phyloP scores from a whole-genome alignment of 2,113 vertebrate species.

The Crocuta crocuta region DNA sequence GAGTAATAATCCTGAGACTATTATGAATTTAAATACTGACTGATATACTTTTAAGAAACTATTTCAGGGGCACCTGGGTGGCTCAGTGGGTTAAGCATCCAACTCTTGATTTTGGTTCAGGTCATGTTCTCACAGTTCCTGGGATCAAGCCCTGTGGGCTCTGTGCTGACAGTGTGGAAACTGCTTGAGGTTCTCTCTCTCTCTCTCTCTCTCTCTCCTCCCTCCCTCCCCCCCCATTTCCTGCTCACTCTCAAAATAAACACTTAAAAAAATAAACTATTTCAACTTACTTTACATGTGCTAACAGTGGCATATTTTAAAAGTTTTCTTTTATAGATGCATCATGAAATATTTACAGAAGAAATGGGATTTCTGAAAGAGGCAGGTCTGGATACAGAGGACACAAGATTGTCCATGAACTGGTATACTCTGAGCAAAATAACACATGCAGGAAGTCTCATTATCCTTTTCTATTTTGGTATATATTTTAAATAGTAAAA shows the following conservation, averaged over 20 bases:
- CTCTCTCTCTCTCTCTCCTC: no score
- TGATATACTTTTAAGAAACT: not conserved
- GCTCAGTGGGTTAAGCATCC: no score
- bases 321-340: not conserved
- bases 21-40: not conserved
- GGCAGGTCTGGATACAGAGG: not conserved
- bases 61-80: not conserved
- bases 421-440: not conserved
- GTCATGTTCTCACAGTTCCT: no score
- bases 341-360: slow-evolving; percentile 1
- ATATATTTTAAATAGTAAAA: not conserved
- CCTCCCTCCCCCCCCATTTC: no score
- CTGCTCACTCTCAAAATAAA: no score
- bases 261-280: not conserved
- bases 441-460: not conserved
- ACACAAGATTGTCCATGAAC: not conserved
- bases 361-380: not conserved
- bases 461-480: not conserved
- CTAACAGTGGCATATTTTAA: not conserved
- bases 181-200: no score
- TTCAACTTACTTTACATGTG: not conserved
- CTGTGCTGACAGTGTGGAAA: no score
- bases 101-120: no score
- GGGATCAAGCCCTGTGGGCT: no score
- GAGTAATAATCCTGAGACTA: not conserved